Conservation (phyloP, 35 echinoderm and acorn worm genomes). For the Heliocidaris tuberculata region DNA sequence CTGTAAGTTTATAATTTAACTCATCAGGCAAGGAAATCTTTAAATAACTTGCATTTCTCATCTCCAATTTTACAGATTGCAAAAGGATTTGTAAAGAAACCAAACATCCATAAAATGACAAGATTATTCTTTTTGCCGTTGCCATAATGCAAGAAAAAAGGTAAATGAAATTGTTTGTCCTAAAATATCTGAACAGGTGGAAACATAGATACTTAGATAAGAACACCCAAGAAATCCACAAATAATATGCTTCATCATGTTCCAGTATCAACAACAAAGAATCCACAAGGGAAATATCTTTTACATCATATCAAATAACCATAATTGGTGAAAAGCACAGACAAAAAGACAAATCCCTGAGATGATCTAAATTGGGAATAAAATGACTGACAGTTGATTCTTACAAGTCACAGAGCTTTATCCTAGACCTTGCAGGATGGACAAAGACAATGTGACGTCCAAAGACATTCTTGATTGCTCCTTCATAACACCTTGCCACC, state of each 20-base stretch:
- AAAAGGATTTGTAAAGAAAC: background rate
- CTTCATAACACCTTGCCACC: background rate
- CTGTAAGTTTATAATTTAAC: too few relatives aligned
- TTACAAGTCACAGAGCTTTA: background rate
- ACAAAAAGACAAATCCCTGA: background rate
- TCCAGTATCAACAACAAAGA: constrained; percentile 3
- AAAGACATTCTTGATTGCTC: background rate
- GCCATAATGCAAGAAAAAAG: background rate
- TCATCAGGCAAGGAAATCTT: too few relatives aligned
- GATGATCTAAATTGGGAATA: background rate
- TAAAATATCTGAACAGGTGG: background rate
- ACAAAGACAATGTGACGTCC: background rate
- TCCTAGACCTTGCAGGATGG: background rate
- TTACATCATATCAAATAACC: background rate
- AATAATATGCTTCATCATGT: background rate
- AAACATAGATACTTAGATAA: background rate
- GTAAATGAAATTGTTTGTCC: background rate
- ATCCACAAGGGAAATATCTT: background rate
- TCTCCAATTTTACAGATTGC: too few relatives aligned
- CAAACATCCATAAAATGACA: background rate
- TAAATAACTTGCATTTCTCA: too few relatives aligned
- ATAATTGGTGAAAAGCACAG: background rate
- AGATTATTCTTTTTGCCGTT: background rate
- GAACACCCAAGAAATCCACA: background rate
- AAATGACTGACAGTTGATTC: background rate